phyloP scores from a whole-genome alignment of 1,140 invertebrate species.

The Cherax destructor region DNA sequence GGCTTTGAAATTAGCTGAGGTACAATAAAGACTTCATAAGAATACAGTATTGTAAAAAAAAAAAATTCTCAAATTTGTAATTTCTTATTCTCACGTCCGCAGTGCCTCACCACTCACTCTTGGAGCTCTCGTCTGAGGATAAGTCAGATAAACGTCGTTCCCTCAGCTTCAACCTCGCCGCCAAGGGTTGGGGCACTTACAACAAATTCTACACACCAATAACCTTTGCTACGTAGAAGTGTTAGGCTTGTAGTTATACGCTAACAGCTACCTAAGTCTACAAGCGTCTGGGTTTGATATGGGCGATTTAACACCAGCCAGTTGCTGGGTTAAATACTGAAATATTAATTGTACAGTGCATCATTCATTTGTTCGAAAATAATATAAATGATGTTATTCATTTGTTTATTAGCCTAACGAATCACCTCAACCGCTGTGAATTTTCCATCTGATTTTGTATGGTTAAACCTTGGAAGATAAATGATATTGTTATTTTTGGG shows the following conservation, averaged over 20 bases:
- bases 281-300: not conserved
- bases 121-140: not conserved
- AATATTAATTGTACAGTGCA: conserved; percentile 35
- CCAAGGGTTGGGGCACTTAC: conserved; percentile 64
- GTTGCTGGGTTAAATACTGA: not conserved
- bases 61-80: not conserved
- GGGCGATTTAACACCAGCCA: not conserved
- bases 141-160: conserved; percentile 40
- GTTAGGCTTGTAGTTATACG: not conserved
- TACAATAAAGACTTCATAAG: too few species aligned
- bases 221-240: conserved; percentile 44
- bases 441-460: conserved; percentile 27
- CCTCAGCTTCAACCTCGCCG: conserved; percentile 54
- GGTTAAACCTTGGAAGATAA: conserved; percentile 12
- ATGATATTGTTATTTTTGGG: conserved; percentile 30
- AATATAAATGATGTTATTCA: conserved; percentile 1
- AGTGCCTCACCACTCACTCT: conserved; percentile 22
- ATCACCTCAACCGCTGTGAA: conserved; percentile 11
- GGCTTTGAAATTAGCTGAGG: too few species aligned
- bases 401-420: conserved; percentile 26
- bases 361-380: conserved; percentile 12
- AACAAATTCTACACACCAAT: conserved; percentile 54
- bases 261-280: not conserved
- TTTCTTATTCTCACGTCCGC: not conserved
- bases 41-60: too few species aligned